phyloP scores from a whole-genome alignment of 1,140 invertebrate genomes.

The Acromyrmex echinatior region DNA sequence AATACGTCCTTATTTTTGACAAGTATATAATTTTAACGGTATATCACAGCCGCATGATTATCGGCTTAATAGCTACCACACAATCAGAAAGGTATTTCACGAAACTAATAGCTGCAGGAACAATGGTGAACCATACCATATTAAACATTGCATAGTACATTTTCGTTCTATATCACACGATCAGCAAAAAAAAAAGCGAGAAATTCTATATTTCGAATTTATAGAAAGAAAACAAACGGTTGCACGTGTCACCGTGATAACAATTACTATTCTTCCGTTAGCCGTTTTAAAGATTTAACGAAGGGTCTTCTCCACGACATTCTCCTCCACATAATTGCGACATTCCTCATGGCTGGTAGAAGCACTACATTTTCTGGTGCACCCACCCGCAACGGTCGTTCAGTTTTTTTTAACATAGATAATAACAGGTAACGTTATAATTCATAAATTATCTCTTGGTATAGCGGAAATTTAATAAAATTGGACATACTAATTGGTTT shows the following conservation, averaged over 20 bases:
- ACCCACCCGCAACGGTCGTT: slow-evolving; percentile 56
- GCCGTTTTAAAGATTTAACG: slow-evolving; percentile 8
- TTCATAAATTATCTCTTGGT: slow-evolving; percentile 13
- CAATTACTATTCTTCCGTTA: slow-evolving; percentile 14
- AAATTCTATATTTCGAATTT: background rate
- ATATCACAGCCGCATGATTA: slow-evolving; percentile 6
- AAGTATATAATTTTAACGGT: slow-evolving; percentile 42
- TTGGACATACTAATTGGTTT: slow-evolving; percentile 1
- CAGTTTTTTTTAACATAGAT: slow-evolving; percentile 37
- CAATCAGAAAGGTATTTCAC: slow-evolving; percentile 37
- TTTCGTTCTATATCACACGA: background rate
- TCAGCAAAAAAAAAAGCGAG: background rate
- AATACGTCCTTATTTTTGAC: slow-evolving; percentile 6
- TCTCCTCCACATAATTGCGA: slow-evolving; percentile 27
- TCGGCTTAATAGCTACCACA: slow-evolving; percentile 20
- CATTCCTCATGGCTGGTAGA: slow-evolving; percentile 19
- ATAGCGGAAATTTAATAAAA: slow-evolving; percentile 28
- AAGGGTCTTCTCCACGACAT: slow-evolving; percentile 11
- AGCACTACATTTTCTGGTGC: slow-evolving; percentile 24
- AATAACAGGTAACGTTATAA: slow-evolving; percentile 55
- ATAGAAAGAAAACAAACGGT: background rate
- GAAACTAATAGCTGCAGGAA: background rate
- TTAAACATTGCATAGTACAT: background rate
- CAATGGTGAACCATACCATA: slow-evolving; percentile 11
- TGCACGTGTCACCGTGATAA: slow-evolving; percentile 7